Evolutionary conservation across 1,140 invertebrate species (phyloP).

Genomic region (Caenorhabditis latens): DNA sequence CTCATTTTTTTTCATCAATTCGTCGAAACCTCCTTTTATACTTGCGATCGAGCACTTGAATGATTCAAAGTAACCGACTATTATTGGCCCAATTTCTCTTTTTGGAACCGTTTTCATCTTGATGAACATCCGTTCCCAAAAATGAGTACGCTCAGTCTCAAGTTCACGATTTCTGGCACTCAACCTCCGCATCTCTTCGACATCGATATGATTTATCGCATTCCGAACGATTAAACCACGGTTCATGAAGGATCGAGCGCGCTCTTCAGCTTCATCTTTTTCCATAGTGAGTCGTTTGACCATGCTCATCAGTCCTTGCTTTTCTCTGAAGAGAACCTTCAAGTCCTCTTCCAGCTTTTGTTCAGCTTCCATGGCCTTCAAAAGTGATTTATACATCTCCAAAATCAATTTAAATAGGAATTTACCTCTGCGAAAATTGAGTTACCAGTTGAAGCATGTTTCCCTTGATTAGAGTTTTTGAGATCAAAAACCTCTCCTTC

Average conservation of each 20-base stretch:
- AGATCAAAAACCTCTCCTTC: conserved; percentile 42
- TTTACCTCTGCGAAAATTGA: not conserved
- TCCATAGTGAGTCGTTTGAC: conserved; percentile 9
- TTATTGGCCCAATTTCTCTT: not conserved
- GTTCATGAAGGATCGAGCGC: not conserved
- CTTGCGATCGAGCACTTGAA: conserved; percentile 20
- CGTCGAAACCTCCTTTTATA: conserved; percentile 8
- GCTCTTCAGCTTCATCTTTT: conserved; percentile 25
- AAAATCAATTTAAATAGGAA: too few species aligned
- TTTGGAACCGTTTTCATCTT: conserved; percentile 13
- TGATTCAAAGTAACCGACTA: not conserved
- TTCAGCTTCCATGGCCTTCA: conserved; percentile 7
- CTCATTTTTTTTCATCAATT: conserved; percentile 27
- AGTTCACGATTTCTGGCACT: not conserved
- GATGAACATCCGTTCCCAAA: conserved; percentile 10
- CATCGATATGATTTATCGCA: conserved; percentile 14
- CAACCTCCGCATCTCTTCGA: conserved; percentile 1
- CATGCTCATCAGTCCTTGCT: not conserved
- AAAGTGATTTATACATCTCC: not conserved
- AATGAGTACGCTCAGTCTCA: conserved; percentile 13
- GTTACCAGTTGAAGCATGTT: not conserved
- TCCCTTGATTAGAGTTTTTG: not conserved
- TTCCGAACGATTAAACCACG: not conserved
- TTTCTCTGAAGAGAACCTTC: not conserved
- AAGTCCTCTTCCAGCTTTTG: not conserved